Conservation (phyloP, 1,140 invertebrate genomes). For the Liolophura sinensis region DNA sequence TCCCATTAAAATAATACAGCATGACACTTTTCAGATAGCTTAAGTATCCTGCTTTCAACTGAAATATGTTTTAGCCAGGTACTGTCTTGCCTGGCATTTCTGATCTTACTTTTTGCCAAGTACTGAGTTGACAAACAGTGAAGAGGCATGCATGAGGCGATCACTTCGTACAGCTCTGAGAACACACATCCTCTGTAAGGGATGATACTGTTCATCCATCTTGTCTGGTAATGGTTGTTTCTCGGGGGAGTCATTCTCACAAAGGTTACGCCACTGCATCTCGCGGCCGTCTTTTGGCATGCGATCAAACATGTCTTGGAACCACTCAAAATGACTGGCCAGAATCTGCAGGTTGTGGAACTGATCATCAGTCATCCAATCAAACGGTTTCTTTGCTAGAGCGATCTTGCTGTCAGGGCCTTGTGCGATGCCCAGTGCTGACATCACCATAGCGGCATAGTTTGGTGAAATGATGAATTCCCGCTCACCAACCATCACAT, state of each 20-base stretch:
- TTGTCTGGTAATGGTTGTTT: slow-evolving; percentile 52
- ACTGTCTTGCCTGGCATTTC: too few relatives aligned
- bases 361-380: slow-evolving; percentile 60
- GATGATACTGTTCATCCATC: slow-evolving; percentile 49
- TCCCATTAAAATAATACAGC: too few relatives aligned
- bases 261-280: slow-evolving; percentile 56
- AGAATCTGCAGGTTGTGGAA: slow-evolving; percentile 57
- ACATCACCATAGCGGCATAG: slow-evolving; percentile 52
- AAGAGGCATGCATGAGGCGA: slow-evolving; percentile 49
- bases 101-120: slow-evolving; percentile 53
- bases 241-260: slow-evolving; percentile 55
- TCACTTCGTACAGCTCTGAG: slow-evolving; percentile 54
- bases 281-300: slow-evolving; percentile 57
- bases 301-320: slow-evolving; percentile 53
- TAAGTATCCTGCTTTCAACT: too few relatives aligned
- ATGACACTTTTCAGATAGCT: too few relatives aligned
- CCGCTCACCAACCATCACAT: slow-evolving; percentile 49
- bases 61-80: too few relatives aligned
- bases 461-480: slow-evolving; percentile 57
- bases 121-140: slow-evolving; percentile 46
- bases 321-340: slow-evolving; percentile 31
- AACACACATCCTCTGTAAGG: slow-evolving; percentile 53
- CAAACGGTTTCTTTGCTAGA: slow-evolving; percentile 58
- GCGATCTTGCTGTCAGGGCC: slow-evolving; percentile 38
- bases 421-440: slow-evolving; percentile 33